phyloP scores from a whole-genome alignment of 2,113 vertebrate species.

The Seriola dumerili region DNA sequence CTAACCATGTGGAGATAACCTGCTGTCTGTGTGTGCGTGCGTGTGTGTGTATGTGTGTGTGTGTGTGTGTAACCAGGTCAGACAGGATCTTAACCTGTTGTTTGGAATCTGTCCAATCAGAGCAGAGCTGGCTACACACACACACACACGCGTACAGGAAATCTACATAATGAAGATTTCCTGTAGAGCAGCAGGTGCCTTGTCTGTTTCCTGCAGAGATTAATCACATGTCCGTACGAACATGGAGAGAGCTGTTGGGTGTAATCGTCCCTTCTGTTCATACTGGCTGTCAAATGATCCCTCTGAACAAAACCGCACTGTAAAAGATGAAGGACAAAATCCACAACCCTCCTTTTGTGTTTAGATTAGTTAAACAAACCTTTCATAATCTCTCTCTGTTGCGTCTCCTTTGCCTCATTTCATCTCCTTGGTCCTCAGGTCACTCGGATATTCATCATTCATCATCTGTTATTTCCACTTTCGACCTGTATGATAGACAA shows the following conservation, averaged over 20 bases:
- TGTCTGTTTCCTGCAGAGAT: conserved; percentile 39
- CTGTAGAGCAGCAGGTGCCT: conserved; percentile 37
- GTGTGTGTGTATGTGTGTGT: conserved; percentile 13
- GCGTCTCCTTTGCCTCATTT: too few relatives aligned
- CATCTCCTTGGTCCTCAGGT: too few relatives aligned
- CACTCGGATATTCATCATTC: background rate
- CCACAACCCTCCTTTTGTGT: background rate
- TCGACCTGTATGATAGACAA: background rate
- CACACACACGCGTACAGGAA: conserved; percentile 27
- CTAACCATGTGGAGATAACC: conserved; percentile 78
- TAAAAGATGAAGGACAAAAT: background rate
- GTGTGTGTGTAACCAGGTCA: conserved; percentile 58
- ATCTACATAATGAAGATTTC: conserved; percentile 60
- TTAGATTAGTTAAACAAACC: background rate
- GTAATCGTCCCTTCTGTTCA: background rate
- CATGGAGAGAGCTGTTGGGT: background rate
- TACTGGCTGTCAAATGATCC: background rate
- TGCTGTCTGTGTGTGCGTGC: conserved; percentile 56
- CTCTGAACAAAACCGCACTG: background rate
- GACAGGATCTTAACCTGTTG: conserved; percentile 45
- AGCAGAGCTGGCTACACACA: conserved; percentile 9
- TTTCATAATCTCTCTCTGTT: background rate
- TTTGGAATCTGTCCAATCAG: conserved; percentile 39
- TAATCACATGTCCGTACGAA: conserved; percentile 20
- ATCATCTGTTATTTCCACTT: background rate